Base-by-base conservation (phyloP, 2,113 vertebrate species). In the Lepus americanus region DNA sequence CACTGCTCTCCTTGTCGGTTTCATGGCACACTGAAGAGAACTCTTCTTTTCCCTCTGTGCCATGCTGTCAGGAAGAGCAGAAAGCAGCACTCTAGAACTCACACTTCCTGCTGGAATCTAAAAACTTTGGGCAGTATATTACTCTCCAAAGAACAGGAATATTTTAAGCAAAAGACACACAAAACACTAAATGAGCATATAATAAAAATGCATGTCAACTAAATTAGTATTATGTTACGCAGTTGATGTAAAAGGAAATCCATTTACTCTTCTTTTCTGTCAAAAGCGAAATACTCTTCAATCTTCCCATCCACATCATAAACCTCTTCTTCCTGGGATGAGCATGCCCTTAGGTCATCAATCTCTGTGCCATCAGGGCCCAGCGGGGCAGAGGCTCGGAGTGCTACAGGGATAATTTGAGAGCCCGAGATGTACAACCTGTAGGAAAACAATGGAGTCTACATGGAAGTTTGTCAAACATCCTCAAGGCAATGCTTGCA, bases 221-320 rank as follows among this genome's bases (percentile, higher is more conserved):
- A 55, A 70, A 14, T 49, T 33, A 39, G 17, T 49, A 33, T 59
- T 51, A 69, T 1, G 66, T 23, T 70, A 80, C 19, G 27, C 64
- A 61, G 29, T 82, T 7, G 74, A 67, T 17, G 8, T 25, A 53
- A 83, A 88, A 89, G 87, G 83, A 95, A 91, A 91, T 72, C 86
- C 94, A 97, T 84, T 98, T 98, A 99, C 99, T 97, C 96, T 53
- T 99, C 98, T 94, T 97, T 98, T 88, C 88, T 93, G 97, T 99
- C 99, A 96, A 98, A 99, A 89, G 99, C 99, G 51, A 99, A 98
- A 97, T 99, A 99, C 85, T 99, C 99, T 96, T 99, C 99, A 59
- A 99, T 98, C 95, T 97, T 98, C 93, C 99, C 99, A 97, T 99
- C 99, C 69, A 92, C 61, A 55, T 98, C 98, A 6, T 98, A 99